Base-by-base conservation (phyloP, 2,888 invertebrate species). In the Caenorhabditis panamensis region DNA sequence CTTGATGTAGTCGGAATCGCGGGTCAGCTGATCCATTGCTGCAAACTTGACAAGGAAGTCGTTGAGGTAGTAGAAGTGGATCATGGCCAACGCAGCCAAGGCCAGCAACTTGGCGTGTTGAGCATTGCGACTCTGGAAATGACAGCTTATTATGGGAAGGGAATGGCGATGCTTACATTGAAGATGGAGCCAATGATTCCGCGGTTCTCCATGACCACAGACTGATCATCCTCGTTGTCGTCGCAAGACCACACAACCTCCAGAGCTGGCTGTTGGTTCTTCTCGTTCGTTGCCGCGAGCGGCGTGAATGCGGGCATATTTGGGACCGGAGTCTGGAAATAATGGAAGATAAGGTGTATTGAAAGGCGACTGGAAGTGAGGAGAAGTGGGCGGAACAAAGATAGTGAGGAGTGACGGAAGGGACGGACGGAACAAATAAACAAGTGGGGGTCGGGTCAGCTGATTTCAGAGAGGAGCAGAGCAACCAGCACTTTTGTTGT, bases 101-200 rank as follows among this genome's bases (percentile, higher is more conserved):
- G 84, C 83, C 41, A 89, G 28, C 53, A 90, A 63, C 63, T 90
- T 90, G 62, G 84, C 71, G 73, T 83, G 87, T 63, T 89, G 88
- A 24, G 89, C 85, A 59, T 76, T 80, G 44, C 82, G 79, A n/a
- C 75, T 76, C 89, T 89, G 79, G 72, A 88, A 83, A 44, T 37
- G 8, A 31, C 6, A 47, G 18, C 16, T n/a, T 1, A 18, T 37
- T 31, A 36, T 2, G 54, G n/a, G 49, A 18, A 36, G 9, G 4
- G 20, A 59, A 24, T 2, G 20, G 49, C 5, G 16, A n/a, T 31
- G 44, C 64, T 58, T 20, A 73, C 73, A 22, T 44, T 73, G 59
- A 73, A 66, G 24, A 73, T 18, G 56, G 56, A 36, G 1, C 37
- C 58, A 22, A 73, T 26, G 44, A 64, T 24, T 26, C 58, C 51